Evolutionary conservation across 2,113 vertebrate genomes (phyloP).

Genomic region (Crypturellus undulatus): DNA sequence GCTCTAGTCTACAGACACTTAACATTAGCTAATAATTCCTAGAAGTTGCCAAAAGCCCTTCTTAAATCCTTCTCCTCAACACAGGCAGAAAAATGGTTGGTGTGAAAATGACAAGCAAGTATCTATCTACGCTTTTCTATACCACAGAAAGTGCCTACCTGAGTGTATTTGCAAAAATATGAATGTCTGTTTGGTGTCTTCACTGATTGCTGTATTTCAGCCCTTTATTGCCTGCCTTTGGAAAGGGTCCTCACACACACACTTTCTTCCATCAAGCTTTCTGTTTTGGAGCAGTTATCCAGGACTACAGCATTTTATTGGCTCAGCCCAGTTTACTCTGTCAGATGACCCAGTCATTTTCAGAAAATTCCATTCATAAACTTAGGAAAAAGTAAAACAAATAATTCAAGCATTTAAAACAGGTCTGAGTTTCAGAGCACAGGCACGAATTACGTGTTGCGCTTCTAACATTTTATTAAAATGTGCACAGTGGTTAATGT

Average conservation of each 20-base stretch:
- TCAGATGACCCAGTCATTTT: background rate
- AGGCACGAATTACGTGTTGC: background rate
- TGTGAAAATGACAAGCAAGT: background rate
- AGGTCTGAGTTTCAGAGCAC: background rate
- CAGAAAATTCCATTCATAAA: background rate
- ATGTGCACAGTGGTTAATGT: background rate
- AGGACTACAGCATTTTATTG: background rate
- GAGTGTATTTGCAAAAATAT: background rate
- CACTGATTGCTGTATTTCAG: background rate
- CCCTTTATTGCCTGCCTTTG: background rate
- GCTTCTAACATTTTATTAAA: background rate
- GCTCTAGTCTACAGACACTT: background rate
- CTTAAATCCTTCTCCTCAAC: slow-evolving; percentile 7
- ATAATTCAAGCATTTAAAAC: background rate
- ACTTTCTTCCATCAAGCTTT: background rate
- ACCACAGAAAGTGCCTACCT: background rate
- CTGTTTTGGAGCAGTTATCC: background rate
- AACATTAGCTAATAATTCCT: background rate
- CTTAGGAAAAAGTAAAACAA: background rate
- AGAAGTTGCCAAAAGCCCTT: background rate
- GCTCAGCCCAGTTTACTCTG: background rate
- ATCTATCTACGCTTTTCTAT: background rate
- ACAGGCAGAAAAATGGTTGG: background rate
- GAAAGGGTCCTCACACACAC: background rate
- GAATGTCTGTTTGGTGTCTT: background rate